These are phyloP conservation scores for Spheniscus humboldti DNA, from an alignment of 2,797 vertebrate species.

Conservation along the genomic window DNA sequence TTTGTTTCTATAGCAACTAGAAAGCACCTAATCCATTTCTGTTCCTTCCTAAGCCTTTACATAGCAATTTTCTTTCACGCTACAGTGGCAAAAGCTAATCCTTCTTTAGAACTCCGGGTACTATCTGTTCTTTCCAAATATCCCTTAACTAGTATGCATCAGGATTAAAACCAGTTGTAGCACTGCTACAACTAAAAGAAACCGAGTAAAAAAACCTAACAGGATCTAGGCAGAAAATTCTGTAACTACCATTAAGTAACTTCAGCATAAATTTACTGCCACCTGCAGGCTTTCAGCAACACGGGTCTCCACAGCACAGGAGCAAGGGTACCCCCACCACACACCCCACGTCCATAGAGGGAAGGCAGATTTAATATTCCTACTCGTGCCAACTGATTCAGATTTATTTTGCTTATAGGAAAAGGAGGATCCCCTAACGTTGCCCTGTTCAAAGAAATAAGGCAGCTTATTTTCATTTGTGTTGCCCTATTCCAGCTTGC, in stretches of 20 bases:
- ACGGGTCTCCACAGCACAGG: background rate
- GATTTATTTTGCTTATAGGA: background rate
- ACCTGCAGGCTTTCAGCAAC: slow-evolving; percentile 66
- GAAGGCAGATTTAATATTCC: background rate
- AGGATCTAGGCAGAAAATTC: background rate
- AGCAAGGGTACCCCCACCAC: background rate
- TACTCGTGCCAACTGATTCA: background rate
- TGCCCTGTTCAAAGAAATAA: background rate
- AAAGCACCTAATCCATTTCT: slow-evolving; percentile 54
- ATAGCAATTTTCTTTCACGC: slow-evolving; percentile 59
- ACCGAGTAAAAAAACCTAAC: slow-evolving; percentile 2
- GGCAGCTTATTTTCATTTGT: background rate
- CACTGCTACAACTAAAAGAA: slow-evolving; percentile 24
- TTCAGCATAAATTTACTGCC: slow-evolving; percentile 70
- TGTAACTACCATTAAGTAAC: background rate
- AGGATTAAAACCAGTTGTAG: slow-evolving; percentile 66
- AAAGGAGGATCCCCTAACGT: background rate
- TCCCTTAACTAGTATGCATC: slow-evolving; percentile 67
- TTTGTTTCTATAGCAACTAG: slow-evolving; percentile 71
- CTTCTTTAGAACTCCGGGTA: slow-evolving; percentile 57
- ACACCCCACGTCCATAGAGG: background rate
- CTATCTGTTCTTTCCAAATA: slow-evolving; percentile 58
- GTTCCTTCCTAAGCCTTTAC: slow-evolving; percentile 66
- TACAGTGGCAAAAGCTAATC: slow-evolving; percentile 67
- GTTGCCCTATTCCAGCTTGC: background rate